Evolutionary conservation across 2,113 vertebrate species (phyloP).

Genomic region (Turdus rufiventris): DNA sequence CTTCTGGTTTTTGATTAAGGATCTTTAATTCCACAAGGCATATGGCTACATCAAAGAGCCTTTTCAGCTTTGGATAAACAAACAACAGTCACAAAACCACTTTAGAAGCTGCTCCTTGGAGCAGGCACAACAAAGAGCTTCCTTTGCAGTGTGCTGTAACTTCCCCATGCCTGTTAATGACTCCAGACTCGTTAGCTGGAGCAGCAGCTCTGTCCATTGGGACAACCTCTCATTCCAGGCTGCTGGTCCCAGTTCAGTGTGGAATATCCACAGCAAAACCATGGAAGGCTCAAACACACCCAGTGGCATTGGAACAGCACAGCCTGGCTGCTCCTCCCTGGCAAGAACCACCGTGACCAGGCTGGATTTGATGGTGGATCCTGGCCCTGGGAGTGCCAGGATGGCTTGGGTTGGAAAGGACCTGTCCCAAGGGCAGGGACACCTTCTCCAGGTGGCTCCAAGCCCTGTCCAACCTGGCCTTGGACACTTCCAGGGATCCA

Average conservation of each 20-base stretch:
- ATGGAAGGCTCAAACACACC: rapidly evolving
- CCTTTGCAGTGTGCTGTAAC: not conserved
- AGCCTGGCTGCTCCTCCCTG: not conserved
- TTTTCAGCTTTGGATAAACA: not conserved
- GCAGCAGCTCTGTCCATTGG: not conserved
- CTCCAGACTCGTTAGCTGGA: not conserved
- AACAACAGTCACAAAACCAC: not conserved
- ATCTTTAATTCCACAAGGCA: not conserved
- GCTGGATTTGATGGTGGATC: not conserved
- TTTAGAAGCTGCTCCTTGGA: not conserved
- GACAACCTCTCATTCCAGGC: not conserved
- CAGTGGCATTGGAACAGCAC: not conserved
- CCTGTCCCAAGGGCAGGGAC: not conserved
- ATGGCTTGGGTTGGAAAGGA: not conserved
- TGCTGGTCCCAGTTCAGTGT: not conserved
- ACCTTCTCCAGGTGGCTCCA: not conserved
- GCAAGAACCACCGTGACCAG: rapidly evolving
- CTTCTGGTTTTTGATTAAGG: not conserved
- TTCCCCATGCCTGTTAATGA: rapidly evolving
- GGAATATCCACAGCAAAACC: not conserved
- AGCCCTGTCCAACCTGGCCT: not conserved
- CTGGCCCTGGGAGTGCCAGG: not conserved
- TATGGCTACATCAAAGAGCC: not conserved
- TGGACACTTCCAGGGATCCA: not conserved
- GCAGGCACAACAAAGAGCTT: not conserved